A percentile compares a stretch with the other conserved stretches of the same genome.
phyloP scores from a whole-genome alignment of 2,113 vertebrate genomes.

The Psettodes erumei region DNA sequence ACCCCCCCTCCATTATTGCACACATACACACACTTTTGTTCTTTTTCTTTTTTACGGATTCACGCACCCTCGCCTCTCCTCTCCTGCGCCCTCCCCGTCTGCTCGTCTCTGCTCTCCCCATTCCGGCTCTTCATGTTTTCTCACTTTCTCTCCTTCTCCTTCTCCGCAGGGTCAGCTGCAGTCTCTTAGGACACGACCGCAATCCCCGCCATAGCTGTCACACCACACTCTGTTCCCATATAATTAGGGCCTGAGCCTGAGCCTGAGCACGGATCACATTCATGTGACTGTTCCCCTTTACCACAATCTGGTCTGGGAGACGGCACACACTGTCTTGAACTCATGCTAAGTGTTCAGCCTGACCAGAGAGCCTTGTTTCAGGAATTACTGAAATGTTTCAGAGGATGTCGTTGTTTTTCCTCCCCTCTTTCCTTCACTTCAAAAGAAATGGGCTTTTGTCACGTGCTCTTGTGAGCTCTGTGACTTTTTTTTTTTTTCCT shows the following conservation, averaged over 20 bases:
- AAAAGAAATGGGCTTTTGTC: constrained; percentile 16
- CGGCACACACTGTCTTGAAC: constrained; percentile 74
- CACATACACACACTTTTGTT: constrained; percentile 15
- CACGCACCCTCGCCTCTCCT: constrained; percentile 9
- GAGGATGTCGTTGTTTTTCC: constrained; percentile 58
- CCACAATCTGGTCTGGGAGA: constrained; percentile 78
- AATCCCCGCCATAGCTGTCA: constrained; percentile 78
- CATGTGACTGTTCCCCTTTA: constrained; percentile 79
- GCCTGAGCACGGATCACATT: constrained; percentile 78
- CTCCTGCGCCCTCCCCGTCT: background rate
- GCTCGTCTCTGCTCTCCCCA: constrained; percentile 18
- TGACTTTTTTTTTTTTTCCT: constrained; percentile 10
- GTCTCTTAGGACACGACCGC: constrained; percentile 75
- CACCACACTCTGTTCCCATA: constrained; percentile 79
- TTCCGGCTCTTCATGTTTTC: constrained; percentile 45
- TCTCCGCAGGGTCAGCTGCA: constrained; percentile 71
- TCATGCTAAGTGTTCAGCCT: constrained; percentile 71
- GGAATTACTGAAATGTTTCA: constrained; percentile 66
- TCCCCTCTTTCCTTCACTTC: constrained; percentile 33
- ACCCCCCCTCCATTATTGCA: constrained; percentile 39
- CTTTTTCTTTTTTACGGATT: background rate
- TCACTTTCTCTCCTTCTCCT: constrained; percentile 61
- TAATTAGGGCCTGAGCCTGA: constrained; percentile 80
- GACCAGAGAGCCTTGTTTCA: constrained; percentile 74
- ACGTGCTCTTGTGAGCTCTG: constrained; percentile 29